Evolutionary conservation across 2,888 invertebrate genomes (phyloP).

Genomic region (Petrolisthes manimaculis): DNA sequence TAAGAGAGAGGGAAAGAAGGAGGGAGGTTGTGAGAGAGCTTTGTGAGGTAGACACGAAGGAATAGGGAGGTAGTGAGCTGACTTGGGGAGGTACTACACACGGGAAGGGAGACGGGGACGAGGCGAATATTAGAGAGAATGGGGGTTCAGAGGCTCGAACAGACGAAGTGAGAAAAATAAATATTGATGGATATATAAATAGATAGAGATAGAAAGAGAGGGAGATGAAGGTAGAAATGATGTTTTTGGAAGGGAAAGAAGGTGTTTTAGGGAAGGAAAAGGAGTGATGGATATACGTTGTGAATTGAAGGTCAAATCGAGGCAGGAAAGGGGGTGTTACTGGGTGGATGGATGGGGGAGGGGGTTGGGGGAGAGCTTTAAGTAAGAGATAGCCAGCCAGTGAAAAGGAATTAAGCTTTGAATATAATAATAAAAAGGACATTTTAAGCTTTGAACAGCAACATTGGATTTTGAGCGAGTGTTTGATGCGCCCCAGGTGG

Average conservation of each 20-base stretch:
- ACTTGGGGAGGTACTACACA: neutral
- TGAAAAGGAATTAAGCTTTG: too few species aligned
- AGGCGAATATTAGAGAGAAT: conserved; percentile 3
- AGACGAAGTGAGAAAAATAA: neutral
- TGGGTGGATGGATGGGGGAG: neutral
- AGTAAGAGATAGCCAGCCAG: too few species aligned
- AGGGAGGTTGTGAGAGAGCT: neutral
- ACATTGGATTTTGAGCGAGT: too few species aligned
- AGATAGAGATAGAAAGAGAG: neutral
- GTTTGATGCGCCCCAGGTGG: too few species aligned
- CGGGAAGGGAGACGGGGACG: neutral
- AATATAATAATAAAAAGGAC: too few species aligned
- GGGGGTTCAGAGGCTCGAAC: neutral
- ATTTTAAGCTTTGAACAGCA: too few species aligned
- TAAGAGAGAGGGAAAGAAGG: conserved; percentile 3
- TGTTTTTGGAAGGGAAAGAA: neutral
- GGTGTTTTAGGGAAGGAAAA: neutral
- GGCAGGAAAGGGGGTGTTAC: too few species aligned
- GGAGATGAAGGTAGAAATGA: neutral
- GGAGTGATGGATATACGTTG: neutral
- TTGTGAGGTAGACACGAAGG: neutral
- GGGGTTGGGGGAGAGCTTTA: neutral
- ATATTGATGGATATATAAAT: neutral
- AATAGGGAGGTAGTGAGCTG: neutral
- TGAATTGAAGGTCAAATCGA: too few species aligned